phyloP scores from a whole-genome alignment of 1,140 invertebrate genomes.

The Leptopilina boulardi region DNA sequence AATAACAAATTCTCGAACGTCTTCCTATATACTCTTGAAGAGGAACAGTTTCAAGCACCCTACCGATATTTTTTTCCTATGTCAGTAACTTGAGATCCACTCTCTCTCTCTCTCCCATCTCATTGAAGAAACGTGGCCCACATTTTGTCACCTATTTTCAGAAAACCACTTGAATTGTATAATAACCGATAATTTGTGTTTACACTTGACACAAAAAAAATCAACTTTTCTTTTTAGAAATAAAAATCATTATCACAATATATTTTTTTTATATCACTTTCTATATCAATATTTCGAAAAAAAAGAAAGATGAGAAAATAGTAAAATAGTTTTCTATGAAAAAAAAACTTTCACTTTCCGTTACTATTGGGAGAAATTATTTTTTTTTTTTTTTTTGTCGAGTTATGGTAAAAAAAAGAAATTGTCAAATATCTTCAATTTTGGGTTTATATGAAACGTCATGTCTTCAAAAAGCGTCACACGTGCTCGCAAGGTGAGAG shows the following conservation, averaged over 20 bases:
- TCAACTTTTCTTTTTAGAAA: neutral
- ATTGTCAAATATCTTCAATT: neutral
- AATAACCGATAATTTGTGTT: neutral
- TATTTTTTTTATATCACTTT: neutral
- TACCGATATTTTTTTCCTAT: conserved; percentile 20
- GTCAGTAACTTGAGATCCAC: conserved; percentile 25
- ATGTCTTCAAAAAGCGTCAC: conserved; percentile 14
- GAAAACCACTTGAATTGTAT: conserved; percentile 15
- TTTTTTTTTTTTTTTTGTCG: neutral
- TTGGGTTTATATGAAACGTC: neutral
- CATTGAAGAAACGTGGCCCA: conserved; percentile 20
- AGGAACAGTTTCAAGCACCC: neutral
- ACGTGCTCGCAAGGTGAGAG: conserved; percentile 31
- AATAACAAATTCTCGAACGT: neutral
- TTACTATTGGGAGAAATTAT: no score
- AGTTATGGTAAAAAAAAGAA: neutral
- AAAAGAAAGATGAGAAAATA: neutral
- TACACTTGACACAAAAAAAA: neutral
- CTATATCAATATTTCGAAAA: no score
- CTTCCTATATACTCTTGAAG: neutral
- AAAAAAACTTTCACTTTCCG: neutral
- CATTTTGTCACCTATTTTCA: conserved; percentile 27
- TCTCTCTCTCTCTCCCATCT: no score
- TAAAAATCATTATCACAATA: neutral
- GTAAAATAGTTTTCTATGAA: no score